Base-by-base conservation (phyloP, 2,888 invertebrate species). In the Hypercompe scribonia region DNA sequence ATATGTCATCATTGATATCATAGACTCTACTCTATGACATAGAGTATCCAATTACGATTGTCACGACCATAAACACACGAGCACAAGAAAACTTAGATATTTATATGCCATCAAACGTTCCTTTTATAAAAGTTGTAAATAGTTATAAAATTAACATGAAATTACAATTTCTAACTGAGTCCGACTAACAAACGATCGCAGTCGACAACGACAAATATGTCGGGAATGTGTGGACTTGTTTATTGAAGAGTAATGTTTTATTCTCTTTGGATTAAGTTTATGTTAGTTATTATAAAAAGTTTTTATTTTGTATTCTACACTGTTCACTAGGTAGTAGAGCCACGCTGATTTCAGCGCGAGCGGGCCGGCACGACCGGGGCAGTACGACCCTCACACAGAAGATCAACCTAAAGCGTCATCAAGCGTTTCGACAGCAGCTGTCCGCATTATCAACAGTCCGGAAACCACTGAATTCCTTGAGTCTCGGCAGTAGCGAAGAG, bases 121-220 rank as follows among this genome's bases (percentile, higher is more conserved):
- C 78, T 80, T 80, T 84, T 85, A 87, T 86, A 88, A 86, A 87
- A 77, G 84, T 83, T 87, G 88, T 92, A 92, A 91, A 92, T 89
- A 89, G 88, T 85, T 81, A 90, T 92, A 90, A 92, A 92, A 92
- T 92, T 91, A 90, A 91, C 91, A 92, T 92, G 88, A 88, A 90
- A 91, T 90, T 86, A 91, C 91, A 89, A 91, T 92, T 91, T 90
- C 80, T 80, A 83, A 81, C 81, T 80, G 78, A 82, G 74, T 46
- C 79, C 77, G 78, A 82, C 83, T 82, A 84, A 83, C 80, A 78
- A 76, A 73, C 65, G 28, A 67, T 72, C 72, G 58, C 58, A 65
- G 42, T 10, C 68, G 68, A 24, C 68, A 78, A 76, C 76, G 78
- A 78, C 75, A 78, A 78, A 83, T 81, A 82, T 81, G 79, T 76